Evolutionary conservation across 1,140 invertebrate species (phyloP).

Genomic region (Platorchestia sp.): DNA sequence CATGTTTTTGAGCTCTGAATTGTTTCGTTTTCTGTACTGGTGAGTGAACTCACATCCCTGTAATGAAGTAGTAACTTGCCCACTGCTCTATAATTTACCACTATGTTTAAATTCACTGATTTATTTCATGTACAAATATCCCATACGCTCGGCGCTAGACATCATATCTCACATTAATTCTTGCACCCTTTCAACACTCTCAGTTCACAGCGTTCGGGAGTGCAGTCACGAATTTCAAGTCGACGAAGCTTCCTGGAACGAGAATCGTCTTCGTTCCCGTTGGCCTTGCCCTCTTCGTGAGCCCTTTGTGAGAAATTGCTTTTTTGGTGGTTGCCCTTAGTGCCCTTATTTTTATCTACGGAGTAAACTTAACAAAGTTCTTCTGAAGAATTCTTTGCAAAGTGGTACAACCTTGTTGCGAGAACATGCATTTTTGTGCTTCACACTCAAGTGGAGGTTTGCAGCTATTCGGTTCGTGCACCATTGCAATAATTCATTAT

Average conservation of each 20-base stretch:
- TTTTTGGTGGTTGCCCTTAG: not conserved
- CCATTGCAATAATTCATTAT: no score
- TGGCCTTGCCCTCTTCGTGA: not conserved
- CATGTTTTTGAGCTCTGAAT: no score
- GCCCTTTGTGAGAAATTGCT: not conserved
- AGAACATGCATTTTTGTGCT: not conserved
- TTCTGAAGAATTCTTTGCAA: not conserved
- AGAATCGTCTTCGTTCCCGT: not conserved
- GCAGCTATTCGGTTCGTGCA: no score
- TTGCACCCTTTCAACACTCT: not conserved
- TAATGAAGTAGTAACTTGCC: no score
- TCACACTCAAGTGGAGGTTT: no score
- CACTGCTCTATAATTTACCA: not conserved
- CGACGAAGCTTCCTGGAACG: not conserved
- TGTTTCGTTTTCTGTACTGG: no score
- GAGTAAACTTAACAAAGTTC: not conserved
- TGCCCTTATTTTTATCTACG: not conserved
- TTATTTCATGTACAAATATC: no score
- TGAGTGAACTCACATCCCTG: no score
- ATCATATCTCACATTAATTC: no score
- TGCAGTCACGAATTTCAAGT: not conserved
- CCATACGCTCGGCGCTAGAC: not conserved
- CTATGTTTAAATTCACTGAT: not conserved
- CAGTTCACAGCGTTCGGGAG: no score
- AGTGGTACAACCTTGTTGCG: not conserved